Conservation (phyloP, 2,797 vertebrate genomes). For the Scyliorhinus canicula region DNA sequence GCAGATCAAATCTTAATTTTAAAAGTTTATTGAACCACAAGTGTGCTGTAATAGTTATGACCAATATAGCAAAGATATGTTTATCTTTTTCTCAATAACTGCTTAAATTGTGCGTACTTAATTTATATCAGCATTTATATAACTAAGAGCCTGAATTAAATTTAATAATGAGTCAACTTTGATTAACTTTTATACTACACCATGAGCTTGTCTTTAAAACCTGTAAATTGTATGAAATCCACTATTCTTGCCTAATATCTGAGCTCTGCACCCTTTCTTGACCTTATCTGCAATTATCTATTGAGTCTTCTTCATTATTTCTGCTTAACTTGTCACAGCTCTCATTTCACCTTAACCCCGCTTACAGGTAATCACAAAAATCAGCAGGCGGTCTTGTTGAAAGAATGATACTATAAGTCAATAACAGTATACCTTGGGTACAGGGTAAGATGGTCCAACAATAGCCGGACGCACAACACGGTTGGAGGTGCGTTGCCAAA, state of each 20-base stretch:
- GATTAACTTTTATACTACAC: background rate
- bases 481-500: slow-evolving; percentile 54
- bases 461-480: slow-evolving; percentile 60
- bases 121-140: background rate
- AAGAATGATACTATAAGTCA: slow-evolving; percentile 30
- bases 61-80: background rate
- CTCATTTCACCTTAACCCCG: slow-evolving; percentile 37
- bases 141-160: background rate
- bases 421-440: slow-evolving; percentile 63
- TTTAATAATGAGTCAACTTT: background rate
- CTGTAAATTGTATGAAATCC: slow-evolving; percentile 25
- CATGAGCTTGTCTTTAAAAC: slow-evolving; percentile 21
- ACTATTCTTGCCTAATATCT: background rate
- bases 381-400: slow-evolving; percentile 8
- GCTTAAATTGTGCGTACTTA: background rate
- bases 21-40: background rate
- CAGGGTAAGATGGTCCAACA: slow-evolving; percentile 62
- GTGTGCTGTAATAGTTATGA: background rate
- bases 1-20: background rate
- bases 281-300: slow-evolving; percentile 22
- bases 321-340: slow-evolving; percentile 35
- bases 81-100: background rate
- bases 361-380: slow-evolving; percentile 37
- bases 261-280: background rate
- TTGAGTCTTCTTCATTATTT: slow-evolving; percentile 36